These are phyloP conservation scores for Nomada fucata DNA, from an alignment of 2,888 invertebrate genomes.

Conservation along the genomic window DNA sequence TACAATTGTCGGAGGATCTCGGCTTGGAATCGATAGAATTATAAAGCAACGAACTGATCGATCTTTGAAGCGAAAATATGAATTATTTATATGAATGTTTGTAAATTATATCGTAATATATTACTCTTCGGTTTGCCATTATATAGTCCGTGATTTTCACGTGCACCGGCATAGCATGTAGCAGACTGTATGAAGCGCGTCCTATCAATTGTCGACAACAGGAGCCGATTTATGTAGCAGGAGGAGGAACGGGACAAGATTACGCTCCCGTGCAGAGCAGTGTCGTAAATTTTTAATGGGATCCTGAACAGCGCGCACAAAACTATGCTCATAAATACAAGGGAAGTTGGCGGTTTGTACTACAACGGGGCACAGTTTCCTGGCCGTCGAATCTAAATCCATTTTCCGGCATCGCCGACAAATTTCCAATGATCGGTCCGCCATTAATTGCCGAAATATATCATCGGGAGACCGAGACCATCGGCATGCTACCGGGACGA, in stretches of 20 bases:
- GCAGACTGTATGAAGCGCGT: too few relatives aligned
- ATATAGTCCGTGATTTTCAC: too few relatives aligned
- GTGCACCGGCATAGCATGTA: too few relatives aligned
- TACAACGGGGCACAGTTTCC: constrained; percentile 43
- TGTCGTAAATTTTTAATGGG: constrained; percentile 46
- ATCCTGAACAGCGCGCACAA: background rate
- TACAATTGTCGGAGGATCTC: too few relatives aligned
- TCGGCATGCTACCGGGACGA: constrained; percentile 47
- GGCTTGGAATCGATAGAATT: too few relatives aligned
- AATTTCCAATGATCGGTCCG: constrained; percentile 73
- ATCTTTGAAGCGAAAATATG: too few relatives aligned
- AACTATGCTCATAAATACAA: constrained; percentile 51
- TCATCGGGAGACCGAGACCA: constrained; percentile 66
- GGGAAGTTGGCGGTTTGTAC: constrained; percentile 33
- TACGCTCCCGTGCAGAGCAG: constrained; percentile 14
- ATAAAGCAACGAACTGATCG: too few relatives aligned
- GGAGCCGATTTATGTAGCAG: constrained; percentile 11
- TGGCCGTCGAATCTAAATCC: constrained; percentile 73
- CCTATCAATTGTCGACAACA: constrained; percentile 4
- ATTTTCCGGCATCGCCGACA: constrained; percentile 75
- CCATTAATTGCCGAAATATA: constrained; percentile 80
- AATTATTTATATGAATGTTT: too few relatives aligned
- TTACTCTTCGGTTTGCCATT: too few relatives aligned
- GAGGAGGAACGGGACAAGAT: constrained; percentile 31
- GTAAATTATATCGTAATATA: too few relatives aligned